These are phyloP conservation scores for Plutella xylostella DNA, from an alignment of 2,888 invertebrate species.

Conservation along the genomic window DNA sequence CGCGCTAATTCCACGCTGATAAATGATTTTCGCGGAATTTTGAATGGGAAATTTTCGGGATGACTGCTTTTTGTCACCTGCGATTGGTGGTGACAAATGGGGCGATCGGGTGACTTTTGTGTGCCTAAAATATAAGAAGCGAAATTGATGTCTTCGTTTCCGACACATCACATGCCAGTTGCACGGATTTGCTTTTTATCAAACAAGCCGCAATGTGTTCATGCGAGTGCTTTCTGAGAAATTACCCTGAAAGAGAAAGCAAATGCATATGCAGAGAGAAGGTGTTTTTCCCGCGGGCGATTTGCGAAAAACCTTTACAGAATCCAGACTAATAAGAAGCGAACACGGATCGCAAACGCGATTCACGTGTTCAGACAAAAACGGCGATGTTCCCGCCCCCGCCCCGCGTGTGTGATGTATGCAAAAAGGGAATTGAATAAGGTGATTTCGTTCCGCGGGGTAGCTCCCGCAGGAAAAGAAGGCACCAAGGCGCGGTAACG, in stretches of 20 bases:
- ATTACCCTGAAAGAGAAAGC: constrained; percentile 2
- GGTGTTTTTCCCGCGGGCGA: constrained; percentile 32
- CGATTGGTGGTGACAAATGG: constrained; percentile 12
- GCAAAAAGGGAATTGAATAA: constrained; percentile 71
- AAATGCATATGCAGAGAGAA: constrained; percentile 9
- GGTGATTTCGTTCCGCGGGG: constrained; percentile 66
- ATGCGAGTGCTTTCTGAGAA: neutral
- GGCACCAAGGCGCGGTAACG: constrained; percentile 52
- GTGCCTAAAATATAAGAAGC: neutral
- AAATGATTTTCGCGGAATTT: constrained; percentile 47
- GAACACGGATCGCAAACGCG: constrained; percentile 63
- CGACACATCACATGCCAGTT: too few species aligned
- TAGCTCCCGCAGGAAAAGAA: constrained; percentile 66
- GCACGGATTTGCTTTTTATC: neutral
- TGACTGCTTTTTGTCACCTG: constrained; percentile 28
- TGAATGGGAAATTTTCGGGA: constrained; percentile 35
- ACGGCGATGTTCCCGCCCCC: constrained; percentile 49
- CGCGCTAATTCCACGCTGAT: constrained; percentile 56
- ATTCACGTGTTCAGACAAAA: constrained; percentile 67
- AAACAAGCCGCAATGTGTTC: neutral
- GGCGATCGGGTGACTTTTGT: neutral
- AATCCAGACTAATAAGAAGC: constrained; percentile 64
- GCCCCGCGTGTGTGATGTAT: constrained; percentile 62
- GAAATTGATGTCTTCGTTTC: neutral
- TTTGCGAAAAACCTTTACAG: constrained; percentile 54